Evolutionary conservation across 1,140 invertebrate genomes (phyloP), one percentile per base, ranked within the genome.

Genomic region (Sitodiplosis mosellana): DNA sequence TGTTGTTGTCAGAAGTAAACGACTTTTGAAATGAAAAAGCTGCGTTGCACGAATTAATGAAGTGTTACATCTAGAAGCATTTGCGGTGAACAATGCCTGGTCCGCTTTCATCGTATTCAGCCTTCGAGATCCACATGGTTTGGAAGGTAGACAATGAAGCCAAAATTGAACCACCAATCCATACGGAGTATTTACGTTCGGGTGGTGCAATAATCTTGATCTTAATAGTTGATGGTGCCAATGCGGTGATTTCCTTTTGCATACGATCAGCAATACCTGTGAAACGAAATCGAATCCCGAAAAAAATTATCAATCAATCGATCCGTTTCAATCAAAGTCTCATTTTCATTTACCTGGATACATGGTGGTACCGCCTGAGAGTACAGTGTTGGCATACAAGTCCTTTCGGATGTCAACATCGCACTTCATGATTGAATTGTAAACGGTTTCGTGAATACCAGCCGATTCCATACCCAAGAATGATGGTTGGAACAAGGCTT

Each of bases 371-470:
- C 79, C 79, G 56, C 88, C 87, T 44, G 87, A 90, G 38, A 91
- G 66, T 37, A 91, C 87, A 38, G 83, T 89, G 73, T 91, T 91
- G 58, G 87, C 84, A 64, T 91, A 91, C 63, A 91, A 69, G 68
- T 91, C 88, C 71, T 87, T 87, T 64, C 84, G 75, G 68, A 89
- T 88, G 59, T 89, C 85, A 2, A 89, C 83, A 60, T 91, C 87
- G 64, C 87, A 91, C 70, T 92, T 91, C 87, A 91, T 91, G 68
- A 93, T 92, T 42, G 85, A 88, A 71, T 91, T 91, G 74, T 89
- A 92, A 46, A 84, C 86, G 50, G 89, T 90, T 64, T 91, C 87
- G 60, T 90, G 86, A 64, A 91, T 87, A 53, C 87, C 87, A 55
- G 81, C 84, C 20, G 83, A 82, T 71, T 91, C 87, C 86, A 91